A percentile compares a stretch with the other conserved stretches of the same genome.
Evolutionary conservation across 53 echinoderm and acorn worm genomes (phyloP).

Genomic region (Stichopus horrens): DNA sequence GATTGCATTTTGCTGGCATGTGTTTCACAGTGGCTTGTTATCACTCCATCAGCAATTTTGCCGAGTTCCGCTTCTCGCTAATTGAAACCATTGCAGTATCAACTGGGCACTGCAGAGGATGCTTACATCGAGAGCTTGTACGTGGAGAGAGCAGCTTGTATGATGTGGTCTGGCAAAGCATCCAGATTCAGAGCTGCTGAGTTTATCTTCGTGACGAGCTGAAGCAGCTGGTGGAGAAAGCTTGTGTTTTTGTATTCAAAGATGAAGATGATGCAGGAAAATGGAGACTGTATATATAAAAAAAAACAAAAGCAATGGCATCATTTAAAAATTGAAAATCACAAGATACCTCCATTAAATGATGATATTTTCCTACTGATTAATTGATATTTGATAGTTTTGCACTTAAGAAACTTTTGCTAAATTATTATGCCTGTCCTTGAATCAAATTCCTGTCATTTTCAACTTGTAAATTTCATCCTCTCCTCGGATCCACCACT

Average conservation of each 20-base stretch:
- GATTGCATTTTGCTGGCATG: no score
- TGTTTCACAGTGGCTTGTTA: no score
- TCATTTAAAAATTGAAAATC: not conserved
- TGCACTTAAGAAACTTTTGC: no score
- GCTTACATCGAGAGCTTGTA: conserved; percentile 95
- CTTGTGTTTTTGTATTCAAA: conserved; percentile 94
- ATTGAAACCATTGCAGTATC: no score
- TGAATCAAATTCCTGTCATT: no score
- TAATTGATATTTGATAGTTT: not conserved
- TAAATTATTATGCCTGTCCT: no score
- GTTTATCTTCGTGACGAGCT: conserved; percentile 84
- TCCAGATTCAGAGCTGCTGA: conserved; percentile 78
- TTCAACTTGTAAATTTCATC: no score
- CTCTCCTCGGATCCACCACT: no score
- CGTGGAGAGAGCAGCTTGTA: conserved; percentile 93
- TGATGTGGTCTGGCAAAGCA: conserved; percentile 84
- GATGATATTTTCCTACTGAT: not conserved
- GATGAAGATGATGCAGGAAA: conserved; percentile 87
- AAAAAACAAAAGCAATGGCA: not conserved
- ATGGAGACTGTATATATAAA: conserved; percentile 74
- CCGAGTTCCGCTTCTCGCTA: no score
- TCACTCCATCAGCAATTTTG: no score
- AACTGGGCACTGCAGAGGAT: not conserved
- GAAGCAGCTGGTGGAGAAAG: conserved; percentile 80
- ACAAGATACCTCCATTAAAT: not conserved